phyloP scores from a whole-genome alignment of 2,113 vertebrate genomes.

The Elachura formosa region DNA sequence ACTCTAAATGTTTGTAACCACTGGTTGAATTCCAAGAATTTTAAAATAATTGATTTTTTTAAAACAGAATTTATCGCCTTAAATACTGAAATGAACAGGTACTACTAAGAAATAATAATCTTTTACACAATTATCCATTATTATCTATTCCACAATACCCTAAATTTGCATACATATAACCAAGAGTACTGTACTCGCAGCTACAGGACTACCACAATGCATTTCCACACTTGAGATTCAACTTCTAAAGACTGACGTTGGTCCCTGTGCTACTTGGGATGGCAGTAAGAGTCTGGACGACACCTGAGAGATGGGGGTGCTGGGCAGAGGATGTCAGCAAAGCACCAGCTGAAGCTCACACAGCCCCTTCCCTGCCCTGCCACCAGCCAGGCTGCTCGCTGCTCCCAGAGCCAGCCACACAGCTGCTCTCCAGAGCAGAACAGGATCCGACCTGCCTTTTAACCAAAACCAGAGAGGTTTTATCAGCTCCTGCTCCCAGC shows the following conservation, averaged over 20 bases:
- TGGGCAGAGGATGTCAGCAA: background rate
- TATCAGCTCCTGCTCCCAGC: background rate
- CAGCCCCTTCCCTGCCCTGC: background rate
- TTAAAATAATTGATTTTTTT: background rate
- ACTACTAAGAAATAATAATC: background rate
- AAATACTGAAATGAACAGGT: background rate
- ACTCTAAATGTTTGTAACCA: background rate
- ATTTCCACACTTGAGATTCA: background rate
- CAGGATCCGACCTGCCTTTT: background rate
- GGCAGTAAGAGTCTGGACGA: background rate
- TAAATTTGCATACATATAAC: background rate
- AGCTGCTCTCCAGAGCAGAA: background rate
- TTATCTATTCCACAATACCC: background rate
- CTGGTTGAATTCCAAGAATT: background rate
- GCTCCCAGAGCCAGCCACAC: background rate
- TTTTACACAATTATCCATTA: background rate
- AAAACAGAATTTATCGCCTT: background rate
- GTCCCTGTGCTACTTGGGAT: rapidly evolving
- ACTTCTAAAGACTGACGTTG: background rate
- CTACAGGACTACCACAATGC: background rate
- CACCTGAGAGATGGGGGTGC: rapidly evolving
- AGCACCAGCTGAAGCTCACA: background rate
- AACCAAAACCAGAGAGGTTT: background rate
- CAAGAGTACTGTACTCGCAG: background rate
- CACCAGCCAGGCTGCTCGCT: rapidly evolving